phyloP scores from a whole-genome alignment of 2,888 invertebrate genomes.

The Idaea aversata region DNA sequence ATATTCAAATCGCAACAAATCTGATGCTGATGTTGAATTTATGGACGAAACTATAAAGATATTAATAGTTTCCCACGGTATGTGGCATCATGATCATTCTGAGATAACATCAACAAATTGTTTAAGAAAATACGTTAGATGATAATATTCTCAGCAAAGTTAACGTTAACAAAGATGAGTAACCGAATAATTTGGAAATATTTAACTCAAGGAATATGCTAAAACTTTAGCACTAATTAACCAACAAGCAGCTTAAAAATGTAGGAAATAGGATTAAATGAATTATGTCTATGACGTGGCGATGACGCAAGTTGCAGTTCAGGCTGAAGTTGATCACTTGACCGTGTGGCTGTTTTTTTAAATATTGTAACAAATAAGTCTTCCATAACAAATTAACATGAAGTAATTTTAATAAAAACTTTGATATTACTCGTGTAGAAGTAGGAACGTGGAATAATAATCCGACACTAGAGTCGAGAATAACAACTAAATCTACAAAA shows the following conservation, averaged over 20 bases:
- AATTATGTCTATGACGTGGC: neutral
- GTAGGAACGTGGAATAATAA: neutral
- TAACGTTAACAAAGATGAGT: neutral
- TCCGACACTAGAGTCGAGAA: neutral
- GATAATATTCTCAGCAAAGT: neutral
- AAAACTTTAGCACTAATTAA: neutral
- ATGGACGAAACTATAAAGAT: neutral
- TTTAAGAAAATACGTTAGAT: neutral
- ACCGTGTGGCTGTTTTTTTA: neutral
- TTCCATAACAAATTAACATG: neutral
- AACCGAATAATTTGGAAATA: neutral
- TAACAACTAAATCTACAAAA: neutral
- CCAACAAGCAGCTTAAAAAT: neutral
- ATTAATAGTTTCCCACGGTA: neutral
- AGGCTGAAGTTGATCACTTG: neutral
- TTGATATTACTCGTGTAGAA: neutral
- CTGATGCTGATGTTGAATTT: neutral
- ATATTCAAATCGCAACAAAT: slow-evolving; percentile 15
- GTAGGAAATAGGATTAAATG: neutral
- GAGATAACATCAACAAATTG: neutral
- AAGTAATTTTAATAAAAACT: neutral
- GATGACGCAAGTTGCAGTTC: neutral
- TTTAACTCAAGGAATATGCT: neutral
- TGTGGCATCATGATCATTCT: neutral
- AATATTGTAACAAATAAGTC: neutral